These are phyloP conservation scores for Emydoidea blandingii DNA, from an alignment of 2,797 vertebrate genomes.

Conservation along the genomic window DNA sequence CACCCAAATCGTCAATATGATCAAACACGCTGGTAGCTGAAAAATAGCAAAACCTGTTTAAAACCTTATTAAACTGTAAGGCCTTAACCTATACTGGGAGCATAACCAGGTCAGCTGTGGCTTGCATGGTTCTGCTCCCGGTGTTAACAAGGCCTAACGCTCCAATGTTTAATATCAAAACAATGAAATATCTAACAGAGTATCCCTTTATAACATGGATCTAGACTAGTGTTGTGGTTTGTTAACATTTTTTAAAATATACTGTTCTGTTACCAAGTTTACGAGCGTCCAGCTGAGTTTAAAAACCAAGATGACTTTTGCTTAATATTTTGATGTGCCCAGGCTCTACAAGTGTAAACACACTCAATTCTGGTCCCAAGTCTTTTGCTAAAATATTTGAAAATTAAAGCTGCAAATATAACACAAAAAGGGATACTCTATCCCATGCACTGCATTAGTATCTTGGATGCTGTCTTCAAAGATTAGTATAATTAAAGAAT, in stretches of 20 bases:
- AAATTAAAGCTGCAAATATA: conserved; percentile 49
- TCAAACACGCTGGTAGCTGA: background rate
- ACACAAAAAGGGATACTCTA: conserved; percentile 38
- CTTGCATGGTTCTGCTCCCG: background rate
- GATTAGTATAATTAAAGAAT: conserved; percentile 59
- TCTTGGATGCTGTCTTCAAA: conserved; percentile 60
- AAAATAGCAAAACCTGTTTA: background rate
- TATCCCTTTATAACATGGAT: background rate
- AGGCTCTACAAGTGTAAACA: conserved; percentile 52
- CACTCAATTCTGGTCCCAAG: conserved; percentile 45
- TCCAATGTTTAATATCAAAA: conserved; percentile 2
- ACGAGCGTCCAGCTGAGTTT: background rate
- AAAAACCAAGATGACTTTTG: background rate
- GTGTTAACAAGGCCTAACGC: background rate
- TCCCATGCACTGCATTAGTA: conserved; percentile 31
- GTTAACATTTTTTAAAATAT: conserved; percentile 14
- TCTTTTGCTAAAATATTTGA: conserved; percentile 35
- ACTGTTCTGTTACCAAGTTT: conserved; percentile 47
- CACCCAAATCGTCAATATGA: background rate
- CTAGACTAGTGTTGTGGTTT: background rate
- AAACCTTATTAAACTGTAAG: background rate
- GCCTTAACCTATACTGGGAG: background rate
- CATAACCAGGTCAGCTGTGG: background rate
- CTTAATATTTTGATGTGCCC: conserved; percentile 4
- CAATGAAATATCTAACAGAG: accelerated